These are phyloP conservation scores for Sitta carolinensis DNA, from an alignment of 2,797 vertebrate species.

Conservation along the genomic window DNA sequence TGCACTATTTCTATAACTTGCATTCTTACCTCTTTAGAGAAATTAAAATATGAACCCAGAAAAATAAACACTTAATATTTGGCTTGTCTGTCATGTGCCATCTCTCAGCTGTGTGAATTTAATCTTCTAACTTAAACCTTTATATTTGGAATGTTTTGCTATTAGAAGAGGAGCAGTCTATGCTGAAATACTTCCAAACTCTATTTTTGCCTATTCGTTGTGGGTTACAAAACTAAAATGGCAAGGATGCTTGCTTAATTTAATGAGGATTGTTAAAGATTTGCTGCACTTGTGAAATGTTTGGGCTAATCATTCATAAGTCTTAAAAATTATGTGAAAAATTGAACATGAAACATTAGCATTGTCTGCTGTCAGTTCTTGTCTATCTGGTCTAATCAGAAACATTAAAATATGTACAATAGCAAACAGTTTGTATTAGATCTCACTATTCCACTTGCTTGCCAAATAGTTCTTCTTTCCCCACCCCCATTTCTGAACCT, in stretches of 20 bases:
- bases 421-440: not conserved
- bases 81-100: not conserved
- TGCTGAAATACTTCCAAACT: not conserved
- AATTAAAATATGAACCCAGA: not conserved
- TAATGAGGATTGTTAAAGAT: not conserved
- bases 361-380: not conserved
- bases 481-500: not conserved
- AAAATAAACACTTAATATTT: not conserved
- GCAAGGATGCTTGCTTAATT: not conserved
- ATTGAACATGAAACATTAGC: not conserved
- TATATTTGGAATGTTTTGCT: not conserved
- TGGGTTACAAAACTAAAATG: not conserved
- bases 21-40: not conserved
- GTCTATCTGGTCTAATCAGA: not conserved
- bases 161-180: not conserved
- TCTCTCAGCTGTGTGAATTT: not conserved
- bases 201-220: not conserved
- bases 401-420: not conserved
- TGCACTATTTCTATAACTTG: not conserved
- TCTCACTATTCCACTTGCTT: not conserved
- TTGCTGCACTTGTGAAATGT: not conserved
- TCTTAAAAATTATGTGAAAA: not conserved
- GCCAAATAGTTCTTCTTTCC: not conserved
- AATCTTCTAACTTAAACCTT: constrained; percentile 21
- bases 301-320: not conserved